phyloP scores from a whole-genome alignment of 2,113 vertebrate species.

The Xiphophorus maculatus region DNA sequence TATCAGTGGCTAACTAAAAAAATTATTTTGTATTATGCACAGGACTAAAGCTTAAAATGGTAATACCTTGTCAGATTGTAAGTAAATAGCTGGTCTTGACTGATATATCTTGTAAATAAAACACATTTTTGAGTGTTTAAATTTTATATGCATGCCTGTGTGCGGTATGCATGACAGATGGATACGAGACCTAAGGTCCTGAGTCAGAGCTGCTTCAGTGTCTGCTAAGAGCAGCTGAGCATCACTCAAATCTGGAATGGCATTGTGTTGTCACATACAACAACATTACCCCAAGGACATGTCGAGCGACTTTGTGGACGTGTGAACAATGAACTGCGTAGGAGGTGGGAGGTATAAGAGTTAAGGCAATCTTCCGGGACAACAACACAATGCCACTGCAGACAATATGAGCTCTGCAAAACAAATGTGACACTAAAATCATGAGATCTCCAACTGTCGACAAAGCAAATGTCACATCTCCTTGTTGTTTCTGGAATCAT shows the following conservation, averaged over 20 bases:
- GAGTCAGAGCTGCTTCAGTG: conserved; percentile 50
- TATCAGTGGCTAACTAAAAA: not conserved
- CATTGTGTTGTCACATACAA: conserved; percentile 61
- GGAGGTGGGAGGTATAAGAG: conserved; percentile 43
- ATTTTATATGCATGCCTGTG: not conserved
- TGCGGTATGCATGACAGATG: conserved; percentile 44
- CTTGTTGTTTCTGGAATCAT: conserved; percentile 48
- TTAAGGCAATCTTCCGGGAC: conserved; percentile 47
- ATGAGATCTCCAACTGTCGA: conserved; percentile 61
- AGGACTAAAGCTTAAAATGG: conserved; percentile 7
- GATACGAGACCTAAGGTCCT: conserved; percentile 41
- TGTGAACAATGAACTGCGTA: conserved; percentile 63
- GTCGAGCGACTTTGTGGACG: conserved; percentile 63
- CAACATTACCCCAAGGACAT: conserved; percentile 68
- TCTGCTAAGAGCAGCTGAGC: conserved; percentile 40
- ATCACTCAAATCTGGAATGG: conserved; percentile 53
- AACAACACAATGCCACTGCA: conserved; percentile 46
- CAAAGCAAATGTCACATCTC: conserved; percentile 70
- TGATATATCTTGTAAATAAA: not conserved
- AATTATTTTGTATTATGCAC: not conserved
- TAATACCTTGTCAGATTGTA: conserved; percentile 3
- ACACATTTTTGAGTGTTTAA: not conserved
- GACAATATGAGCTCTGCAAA: conserved; percentile 54
- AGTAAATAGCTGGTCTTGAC: not conserved
- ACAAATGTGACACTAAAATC: conserved; percentile 55